Conservation (phyloP, 2,797 vertebrate genomes). For the Sphaeramia orbicularis region DNA sequence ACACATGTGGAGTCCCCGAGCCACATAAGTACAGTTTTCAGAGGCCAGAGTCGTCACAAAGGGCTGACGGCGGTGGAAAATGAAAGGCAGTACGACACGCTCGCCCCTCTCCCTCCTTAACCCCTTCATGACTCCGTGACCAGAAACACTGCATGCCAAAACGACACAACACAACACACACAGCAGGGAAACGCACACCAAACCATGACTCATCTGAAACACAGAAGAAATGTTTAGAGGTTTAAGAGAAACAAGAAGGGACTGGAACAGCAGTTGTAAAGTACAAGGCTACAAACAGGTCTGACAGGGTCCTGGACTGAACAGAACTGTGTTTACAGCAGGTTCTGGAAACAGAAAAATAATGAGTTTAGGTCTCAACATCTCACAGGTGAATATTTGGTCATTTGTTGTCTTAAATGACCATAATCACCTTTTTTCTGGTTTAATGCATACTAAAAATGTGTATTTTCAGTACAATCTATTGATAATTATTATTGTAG, state of each 20-base stretch:
- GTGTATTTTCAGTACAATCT: too few species aligned
- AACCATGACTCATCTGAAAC: slow-evolving; percentile 2
- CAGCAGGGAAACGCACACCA: not conserved
- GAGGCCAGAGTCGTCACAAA: slow-evolving; percentile 65
- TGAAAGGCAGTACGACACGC: slow-evolving; percentile 50
- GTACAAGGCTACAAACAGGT: too few species aligned
- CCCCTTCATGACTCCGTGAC: slow-evolving; percentile 35
- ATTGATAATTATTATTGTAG: too few species aligned
- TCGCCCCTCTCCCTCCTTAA: slow-evolving; percentile 51
- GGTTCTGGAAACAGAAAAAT: too few species aligned
- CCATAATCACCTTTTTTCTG: too few species aligned
- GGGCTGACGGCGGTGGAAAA: slow-evolving; percentile 73
- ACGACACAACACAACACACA: too few species aligned
- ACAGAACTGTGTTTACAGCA: too few species aligned
- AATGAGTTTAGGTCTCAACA: too few species aligned
- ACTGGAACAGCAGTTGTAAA: not conserved
- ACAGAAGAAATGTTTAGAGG: not conserved
- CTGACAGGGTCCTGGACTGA: not conserved
- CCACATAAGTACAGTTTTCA: slow-evolving; percentile 65
- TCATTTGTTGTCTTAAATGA: too few species aligned
- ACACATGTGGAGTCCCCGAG: slow-evolving; percentile 45
- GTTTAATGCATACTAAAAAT: too few species aligned
- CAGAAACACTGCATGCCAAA: slow-evolving; percentile 10
- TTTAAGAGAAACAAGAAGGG: not conserved
- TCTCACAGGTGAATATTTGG: too few species aligned